Evolutionary conservation across 2,888 invertebrate species (phyloP), one percentile per base, ranked within the genome.

Genomic region (Lymantria monacha): DNA sequence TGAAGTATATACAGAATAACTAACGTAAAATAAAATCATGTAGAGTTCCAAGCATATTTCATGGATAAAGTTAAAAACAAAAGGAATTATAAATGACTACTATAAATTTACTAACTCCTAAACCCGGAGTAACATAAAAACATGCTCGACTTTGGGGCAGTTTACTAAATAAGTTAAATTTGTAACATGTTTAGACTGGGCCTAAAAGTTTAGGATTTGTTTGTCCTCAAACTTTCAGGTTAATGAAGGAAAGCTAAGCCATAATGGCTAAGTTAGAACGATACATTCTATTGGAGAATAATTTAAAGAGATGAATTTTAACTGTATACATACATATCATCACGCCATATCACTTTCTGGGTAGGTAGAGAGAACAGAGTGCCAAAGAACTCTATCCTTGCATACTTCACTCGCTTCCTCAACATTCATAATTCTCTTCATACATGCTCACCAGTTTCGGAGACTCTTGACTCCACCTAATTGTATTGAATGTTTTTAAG

Each of bases 141-240:
- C 51, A 59, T 59, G 54, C 55, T 48, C 42, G 43, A 33, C 33
- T 9, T 33, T 10, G 10, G 33, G 9, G 10, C 33, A 22, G 22
- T 22, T 33, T 33, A 10, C 33, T 38, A 52, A 50, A 55, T 51
- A 59, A 59, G 49, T 60, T 53, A 48, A 52, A 49, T 49, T 44
- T 49, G 48, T 55, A 55, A 65, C 56, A 50, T 63, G 14, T 63
- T 48, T 49, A 48, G 57, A 37, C 44, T 60, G 60, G 51, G 56
- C 62, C 66, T 59, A 44, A 66, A 66, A 66, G 64, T 66, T 66
- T 7, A 38, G 38, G 52, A 52, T 65, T 66, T 66, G 66, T 66
- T 66, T 62, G 57, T 53, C 51, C 50, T 46, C 10, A 22, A 66
- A 64, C 53, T 62, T 66, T 64, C 44, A 62, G 66, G 66, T 55